Evolutionary conservation across 2,113 vertebrate species (phyloP).

Genomic region (Stictonetta naevosa): DNA sequence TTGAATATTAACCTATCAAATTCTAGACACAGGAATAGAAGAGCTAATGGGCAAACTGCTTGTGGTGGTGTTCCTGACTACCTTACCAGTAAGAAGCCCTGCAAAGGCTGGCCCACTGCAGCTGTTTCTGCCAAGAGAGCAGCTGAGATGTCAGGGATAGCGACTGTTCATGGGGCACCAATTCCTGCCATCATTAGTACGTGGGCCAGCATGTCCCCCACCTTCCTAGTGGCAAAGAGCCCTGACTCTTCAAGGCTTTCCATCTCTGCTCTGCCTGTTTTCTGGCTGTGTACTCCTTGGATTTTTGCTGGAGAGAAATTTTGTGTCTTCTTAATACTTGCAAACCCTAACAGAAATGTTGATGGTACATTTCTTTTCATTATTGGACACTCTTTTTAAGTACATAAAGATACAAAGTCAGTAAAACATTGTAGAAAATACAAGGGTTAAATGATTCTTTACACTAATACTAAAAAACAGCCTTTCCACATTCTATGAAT

Average conservation of each 20-base stretch:
- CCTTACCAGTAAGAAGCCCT: background rate
- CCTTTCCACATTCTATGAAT: background rate
- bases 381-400: background rate
- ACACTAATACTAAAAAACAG: background rate
- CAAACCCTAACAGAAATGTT: background rate
- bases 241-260: background rate
- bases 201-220: background rate
- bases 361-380: background rate
- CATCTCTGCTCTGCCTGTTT: background rate
- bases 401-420: background rate
- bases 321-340: background rate
- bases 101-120: background rate
- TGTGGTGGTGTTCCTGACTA: background rate
- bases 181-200: background rate
- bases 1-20: background rate
- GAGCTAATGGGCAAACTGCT: background rate
- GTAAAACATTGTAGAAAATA: background rate
- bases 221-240: background rate
- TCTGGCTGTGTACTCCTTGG: background rate
- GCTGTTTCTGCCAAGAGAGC: background rate
- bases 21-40: background rate
- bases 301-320: background rate
- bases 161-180: background rate
- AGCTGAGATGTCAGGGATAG: background rate
- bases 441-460: background rate